These are phyloP conservation scores for Enteromius argenteus DNA, from an alignment of 2,797 vertebrate genomes.

Conservation along the genomic window DNA sequence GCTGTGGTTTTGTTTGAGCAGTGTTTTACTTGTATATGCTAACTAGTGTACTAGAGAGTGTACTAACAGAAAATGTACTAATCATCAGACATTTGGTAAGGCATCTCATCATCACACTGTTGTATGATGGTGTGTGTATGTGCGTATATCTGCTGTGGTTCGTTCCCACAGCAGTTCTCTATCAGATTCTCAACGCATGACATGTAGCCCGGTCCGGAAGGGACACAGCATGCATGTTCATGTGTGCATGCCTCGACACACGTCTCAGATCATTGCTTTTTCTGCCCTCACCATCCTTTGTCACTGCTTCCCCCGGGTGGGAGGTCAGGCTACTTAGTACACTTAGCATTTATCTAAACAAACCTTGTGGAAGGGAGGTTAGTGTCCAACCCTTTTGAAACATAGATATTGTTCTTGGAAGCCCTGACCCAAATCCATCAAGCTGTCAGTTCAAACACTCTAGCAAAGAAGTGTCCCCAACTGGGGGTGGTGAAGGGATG, in stretches of 20 bases:
- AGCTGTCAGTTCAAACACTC: slow-evolving; percentile 7
- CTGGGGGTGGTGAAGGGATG: slow-evolving; percentile 43
- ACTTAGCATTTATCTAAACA: slow-evolving; percentile 1
- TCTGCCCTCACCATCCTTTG: slow-evolving; percentile 32
- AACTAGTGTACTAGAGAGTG: slow-evolving; percentile 7
- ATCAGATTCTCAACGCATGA: slow-evolving; percentile 61
- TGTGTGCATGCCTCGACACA: slow-evolving; percentile 62
- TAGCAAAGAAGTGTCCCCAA: slow-evolving; percentile 14
- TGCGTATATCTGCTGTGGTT: slow-evolving; percentile 54
- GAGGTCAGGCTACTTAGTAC: slow-evolving; percentile 18
- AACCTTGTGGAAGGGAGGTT: neutral
- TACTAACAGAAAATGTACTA: slow-evolving; percentile 10
- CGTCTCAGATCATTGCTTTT: slow-evolving; percentile 47
- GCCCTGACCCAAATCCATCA: slow-evolving; percentile 14
- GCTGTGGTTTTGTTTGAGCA: neutral
- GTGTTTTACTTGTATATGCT: neutral
- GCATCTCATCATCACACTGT: slow-evolving; percentile 55
- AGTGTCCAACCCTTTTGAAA: slow-evolving; percentile 17
- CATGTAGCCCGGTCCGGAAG: slow-evolving; percentile 40
- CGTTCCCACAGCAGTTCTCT: slow-evolving; percentile 38
- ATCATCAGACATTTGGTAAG: slow-evolving; percentile 42
- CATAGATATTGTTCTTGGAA: slow-evolving; percentile 6
- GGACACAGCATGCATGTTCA: slow-evolving; percentile 62
- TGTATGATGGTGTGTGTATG: slow-evolving; percentile 47
- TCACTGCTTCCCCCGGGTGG: slow-evolving; percentile 12